A percentile compares a stretch with the other conserved stretches of the same genome.
Conservation (phyloP, 2,888 invertebrate species). For the Eupithecia inturbata region DNA sequence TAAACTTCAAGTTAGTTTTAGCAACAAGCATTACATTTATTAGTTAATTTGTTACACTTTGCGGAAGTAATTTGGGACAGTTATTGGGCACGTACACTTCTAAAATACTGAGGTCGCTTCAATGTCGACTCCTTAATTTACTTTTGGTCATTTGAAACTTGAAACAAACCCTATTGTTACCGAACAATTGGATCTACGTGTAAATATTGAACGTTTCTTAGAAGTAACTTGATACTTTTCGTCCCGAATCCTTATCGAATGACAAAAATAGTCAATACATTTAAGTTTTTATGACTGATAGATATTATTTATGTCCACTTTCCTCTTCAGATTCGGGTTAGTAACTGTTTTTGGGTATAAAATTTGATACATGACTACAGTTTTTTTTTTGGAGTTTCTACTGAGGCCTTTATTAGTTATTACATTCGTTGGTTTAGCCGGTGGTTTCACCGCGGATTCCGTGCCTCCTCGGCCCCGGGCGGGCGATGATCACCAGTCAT, state of each 20-base stretch:
- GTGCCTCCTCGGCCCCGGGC: constrained; percentile 46
- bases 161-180: constrained; percentile 60
- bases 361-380: constrained; percentile 16
- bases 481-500: constrained; percentile 54
- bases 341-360: constrained; percentile 12
- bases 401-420: constrained; percentile 47
- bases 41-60: constrained; percentile 57
- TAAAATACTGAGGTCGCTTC: constrained; percentile 63
- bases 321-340: constrained; percentile 2
- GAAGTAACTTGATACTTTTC: constrained; percentile 73
- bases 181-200: constrained; percentile 65
- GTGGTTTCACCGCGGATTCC: constrained; percentile 34
- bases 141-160: constrained; percentile 58
- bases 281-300: constrained; percentile 30
- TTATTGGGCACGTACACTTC: constrained; percentile 74
- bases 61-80: constrained; percentile 76
- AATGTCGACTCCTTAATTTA: constrained; percentile 66
- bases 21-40: constrained; percentile 52
- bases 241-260: constrained; percentile 44
- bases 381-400: constrained; percentile 34
- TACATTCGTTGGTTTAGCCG: constrained; percentile 38
- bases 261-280: constrained; percentile 38
- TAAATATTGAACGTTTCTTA: constrained; percentile 65
- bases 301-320: constrained; percentile 19
- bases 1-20: constrained; percentile 21